A percentile compares a stretch with the other conserved stretches of the same genome.
Conservation (phyloP, 2,113 vertebrate species). For the Falcunculus frontatus region DNA sequence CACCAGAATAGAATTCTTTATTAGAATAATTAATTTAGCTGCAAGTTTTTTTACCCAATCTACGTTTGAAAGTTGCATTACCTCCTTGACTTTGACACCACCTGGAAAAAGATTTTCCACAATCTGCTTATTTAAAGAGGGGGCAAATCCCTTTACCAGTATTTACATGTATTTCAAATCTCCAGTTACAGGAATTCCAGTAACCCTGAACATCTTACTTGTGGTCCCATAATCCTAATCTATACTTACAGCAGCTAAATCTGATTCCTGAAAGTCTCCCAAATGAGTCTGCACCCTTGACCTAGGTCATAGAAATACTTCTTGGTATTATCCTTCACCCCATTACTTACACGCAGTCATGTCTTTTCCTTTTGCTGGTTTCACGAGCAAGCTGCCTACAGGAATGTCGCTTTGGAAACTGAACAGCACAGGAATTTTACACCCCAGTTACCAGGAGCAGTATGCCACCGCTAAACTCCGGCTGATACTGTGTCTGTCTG, state of each 20-base stretch:
- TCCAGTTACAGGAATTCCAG: background rate
- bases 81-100: background rate
- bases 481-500: background rate
- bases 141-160: background rate
- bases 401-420: background rate
- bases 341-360: accelerated
- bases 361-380: background rate
- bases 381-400: background rate
- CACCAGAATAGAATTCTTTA: background rate
- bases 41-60: background rate
- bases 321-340: background rate
- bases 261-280: background rate
- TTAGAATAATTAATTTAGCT: background rate
- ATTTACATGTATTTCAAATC: background rate
- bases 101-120: background rate
- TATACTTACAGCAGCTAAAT: background rate
- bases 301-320: background rate
- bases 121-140: background rate
- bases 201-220: background rate
- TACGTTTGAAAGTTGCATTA: background rate
- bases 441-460: background rate
- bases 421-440: background rate
- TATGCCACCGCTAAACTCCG: background rate
- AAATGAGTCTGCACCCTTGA: background rate
- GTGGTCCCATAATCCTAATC: background rate